Evolutionary conservation across 2,797 vertebrate genomes (phyloP).

Genomic region (Poeciliopsis gracilis): DNA sequence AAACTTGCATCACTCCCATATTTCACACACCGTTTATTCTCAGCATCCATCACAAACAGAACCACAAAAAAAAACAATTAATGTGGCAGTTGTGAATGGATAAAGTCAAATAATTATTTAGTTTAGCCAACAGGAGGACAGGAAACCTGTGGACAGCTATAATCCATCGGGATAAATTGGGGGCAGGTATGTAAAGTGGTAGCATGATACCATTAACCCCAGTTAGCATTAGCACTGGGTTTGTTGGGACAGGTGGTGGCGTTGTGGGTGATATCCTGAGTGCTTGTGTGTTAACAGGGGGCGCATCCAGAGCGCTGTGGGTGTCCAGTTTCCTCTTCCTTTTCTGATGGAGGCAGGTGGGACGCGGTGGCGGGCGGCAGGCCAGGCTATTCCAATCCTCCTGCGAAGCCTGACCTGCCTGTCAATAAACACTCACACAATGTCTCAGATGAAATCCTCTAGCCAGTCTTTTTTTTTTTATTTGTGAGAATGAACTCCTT

Average conservation of each 20-base stretch:
- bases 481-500: background rate
- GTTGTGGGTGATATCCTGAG: slow-evolving; percentile 24
- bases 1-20: slow-evolving; percentile 8
- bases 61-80: slow-evolving; percentile 57
- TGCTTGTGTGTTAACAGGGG: slow-evolving; percentile 19
- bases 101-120: slow-evolving; percentile 46
- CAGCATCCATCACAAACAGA: slow-evolving; percentile 73
- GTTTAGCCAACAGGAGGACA: slow-evolving; percentile 34
- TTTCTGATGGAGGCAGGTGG: slow-evolving; percentile 33
- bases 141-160: slow-evolving; percentile 51
- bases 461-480: background rate
- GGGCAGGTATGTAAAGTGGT: slow-evolving; percentile 54
- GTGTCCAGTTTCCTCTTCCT: slow-evolving; percentile 52
- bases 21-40: slow-evolving; percentile 68
- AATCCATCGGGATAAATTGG: slow-evolving; percentile 60
- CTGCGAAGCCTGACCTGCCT: slow-evolving; percentile 5
- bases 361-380: slow-evolving; percentile 45
- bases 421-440: background rate
- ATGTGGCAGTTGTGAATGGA: slow-evolving; percentile 52
- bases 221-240: slow-evolving; percentile 48
- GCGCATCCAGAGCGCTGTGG: slow-evolving; percentile 22
- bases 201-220: slow-evolving; percentile 31
- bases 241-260: slow-evolving; percentile 51
- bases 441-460: background rate
- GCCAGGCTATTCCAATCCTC: slow-evolving; percentile 70